These are phyloP conservation scores for Phymanthus crucifer DNA, from an alignment of 92 coral and sea anemone genomes.

Conservation along the genomic window DNA sequence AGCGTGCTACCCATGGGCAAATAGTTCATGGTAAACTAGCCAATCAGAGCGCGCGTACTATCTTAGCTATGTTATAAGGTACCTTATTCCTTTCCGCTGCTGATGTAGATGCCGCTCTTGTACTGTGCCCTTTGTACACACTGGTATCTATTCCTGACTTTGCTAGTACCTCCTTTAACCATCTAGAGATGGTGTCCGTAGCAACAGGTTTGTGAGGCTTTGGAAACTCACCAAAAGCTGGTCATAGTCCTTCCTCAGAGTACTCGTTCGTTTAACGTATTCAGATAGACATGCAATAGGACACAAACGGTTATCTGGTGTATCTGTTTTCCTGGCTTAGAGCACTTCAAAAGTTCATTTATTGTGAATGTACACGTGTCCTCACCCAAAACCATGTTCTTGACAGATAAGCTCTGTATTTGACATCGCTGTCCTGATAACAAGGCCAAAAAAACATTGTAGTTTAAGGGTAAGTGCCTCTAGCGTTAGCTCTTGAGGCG, in stretches of 20 bases:
- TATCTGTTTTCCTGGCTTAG: background rate
- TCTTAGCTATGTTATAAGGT: too few relatives aligned
- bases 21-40: background rate
- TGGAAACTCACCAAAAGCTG: background rate
- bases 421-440: constrained; percentile 8
- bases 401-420: background rate
- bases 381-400: background rate
- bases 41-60: too few relatives aligned
- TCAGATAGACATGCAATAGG: background rate
- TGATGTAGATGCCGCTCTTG: constrained; percentile 3
- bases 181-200: constrained; percentile 11
- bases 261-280: constrained; percentile 2
- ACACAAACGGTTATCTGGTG: background rate
- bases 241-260: background rate
- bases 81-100: background rate
- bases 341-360: background rate
- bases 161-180: constrained; percentile 14
- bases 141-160: background rate
- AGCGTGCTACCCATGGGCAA: too few relatives aligned
- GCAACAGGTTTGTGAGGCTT: background rate
- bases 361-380: background rate
- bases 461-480: background rate
- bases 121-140: constrained; percentile 11
- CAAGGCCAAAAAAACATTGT: background rate
- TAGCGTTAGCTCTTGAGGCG: constrained; percentile 20